phyloP scores from a whole-genome alignment of 2,113 vertebrate genomes.

The Odobenus rosmarus region DNA sequence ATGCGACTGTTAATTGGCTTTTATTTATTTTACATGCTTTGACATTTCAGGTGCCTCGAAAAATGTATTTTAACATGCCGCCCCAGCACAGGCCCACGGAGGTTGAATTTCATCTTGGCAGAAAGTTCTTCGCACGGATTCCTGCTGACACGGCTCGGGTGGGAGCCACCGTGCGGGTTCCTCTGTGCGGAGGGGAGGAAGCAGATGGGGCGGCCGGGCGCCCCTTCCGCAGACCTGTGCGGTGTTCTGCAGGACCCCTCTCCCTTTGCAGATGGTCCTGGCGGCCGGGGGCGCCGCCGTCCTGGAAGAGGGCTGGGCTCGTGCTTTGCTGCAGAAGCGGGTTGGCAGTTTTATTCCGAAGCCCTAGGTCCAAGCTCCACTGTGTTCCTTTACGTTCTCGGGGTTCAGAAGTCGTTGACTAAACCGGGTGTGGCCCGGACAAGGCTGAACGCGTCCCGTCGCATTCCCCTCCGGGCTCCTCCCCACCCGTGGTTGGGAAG shows the following conservation, averaged over 20 bases:
- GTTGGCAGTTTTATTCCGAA: neutral
- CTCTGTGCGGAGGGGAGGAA: neutral
- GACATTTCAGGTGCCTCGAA: slow-evolving; percentile 9
- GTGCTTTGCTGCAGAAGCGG: neutral
- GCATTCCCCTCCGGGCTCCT: slow-evolving; percentile 63
- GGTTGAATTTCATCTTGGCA: slow-evolving; percentile 9
- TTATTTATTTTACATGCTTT: slow-evolving; percentile 42
- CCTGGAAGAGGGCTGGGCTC: neutral
- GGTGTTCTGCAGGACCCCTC: neutral
- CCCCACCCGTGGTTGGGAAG: slow-evolving; percentile 70
- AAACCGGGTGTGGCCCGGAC: slow-evolving; percentile 76
- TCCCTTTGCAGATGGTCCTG: neutral
- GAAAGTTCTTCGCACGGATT: neutral
- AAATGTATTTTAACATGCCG: neutral
- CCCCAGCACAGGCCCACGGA: neutral
- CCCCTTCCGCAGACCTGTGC: neutral
- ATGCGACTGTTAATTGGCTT: neutral
- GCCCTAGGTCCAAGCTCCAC: neutral
- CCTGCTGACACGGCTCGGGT: neutral
- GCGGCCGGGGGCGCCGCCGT: neutral
- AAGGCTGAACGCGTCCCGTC: slow-evolving; percentile 65
- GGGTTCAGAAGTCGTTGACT: slow-evolving; percentile 60
- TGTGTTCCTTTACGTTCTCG: slow-evolving; percentile 42
- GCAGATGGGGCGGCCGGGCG: neutral
- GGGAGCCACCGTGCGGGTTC: neutral